phyloP scores from a whole-genome alignment of 2,113 vertebrate genomes.

The Stercorarius parasiticus region DNA sequence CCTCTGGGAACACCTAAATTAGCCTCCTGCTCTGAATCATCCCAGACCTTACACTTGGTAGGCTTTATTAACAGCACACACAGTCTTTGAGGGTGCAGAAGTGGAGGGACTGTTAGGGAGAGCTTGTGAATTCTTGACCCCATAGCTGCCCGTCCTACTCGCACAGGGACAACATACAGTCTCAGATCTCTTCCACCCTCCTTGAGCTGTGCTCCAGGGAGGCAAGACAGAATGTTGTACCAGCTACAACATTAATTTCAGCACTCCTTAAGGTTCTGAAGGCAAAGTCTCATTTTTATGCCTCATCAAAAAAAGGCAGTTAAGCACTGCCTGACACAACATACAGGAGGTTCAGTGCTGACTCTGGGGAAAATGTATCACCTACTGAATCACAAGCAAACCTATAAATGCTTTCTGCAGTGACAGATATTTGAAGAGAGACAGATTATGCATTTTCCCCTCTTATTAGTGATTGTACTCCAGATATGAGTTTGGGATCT shows the following conservation, averaged over 20 bases:
- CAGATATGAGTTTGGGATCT: background rate
- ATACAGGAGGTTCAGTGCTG: background rate
- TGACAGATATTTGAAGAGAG: background rate
- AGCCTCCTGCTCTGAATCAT: background rate
- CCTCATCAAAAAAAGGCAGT: background rate
- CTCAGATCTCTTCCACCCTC: background rate
- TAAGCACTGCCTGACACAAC: background rate
- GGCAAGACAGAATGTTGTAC: background rate
- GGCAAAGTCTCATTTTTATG: background rate
- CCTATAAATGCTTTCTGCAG: background rate
- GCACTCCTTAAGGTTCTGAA: background rate
- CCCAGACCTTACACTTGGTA: background rate
- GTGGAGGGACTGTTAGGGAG: background rate
- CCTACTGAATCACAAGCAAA: background rate
- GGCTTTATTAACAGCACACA: background rate
- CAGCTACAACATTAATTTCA: background rate
- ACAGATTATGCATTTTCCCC: background rate
- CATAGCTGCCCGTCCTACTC: background rate
- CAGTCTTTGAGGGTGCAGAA: background rate
- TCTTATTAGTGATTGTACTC: background rate
- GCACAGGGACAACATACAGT: fast-evolving
- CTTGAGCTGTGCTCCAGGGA: background rate
- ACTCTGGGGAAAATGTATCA: background rate
- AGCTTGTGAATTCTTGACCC: background rate
- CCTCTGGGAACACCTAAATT: background rate